Evolutionary conservation across 2,888 invertebrate species (phyloP).

Genomic region (Julus scandinavius): DNA sequence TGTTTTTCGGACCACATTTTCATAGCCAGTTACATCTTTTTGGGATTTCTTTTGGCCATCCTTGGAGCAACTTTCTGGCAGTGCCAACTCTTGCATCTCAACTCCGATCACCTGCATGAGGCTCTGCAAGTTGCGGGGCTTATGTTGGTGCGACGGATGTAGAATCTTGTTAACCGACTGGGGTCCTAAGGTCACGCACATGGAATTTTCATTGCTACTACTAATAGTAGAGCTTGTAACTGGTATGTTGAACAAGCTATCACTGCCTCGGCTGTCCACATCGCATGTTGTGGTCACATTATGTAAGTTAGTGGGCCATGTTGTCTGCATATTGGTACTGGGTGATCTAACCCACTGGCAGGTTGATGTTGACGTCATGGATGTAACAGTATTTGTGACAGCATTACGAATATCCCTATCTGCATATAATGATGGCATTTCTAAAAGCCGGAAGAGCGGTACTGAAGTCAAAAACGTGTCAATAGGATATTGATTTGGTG

Average conservation of each 20-base stretch:
- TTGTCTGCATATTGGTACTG: background rate
- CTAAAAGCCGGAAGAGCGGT: background rate
- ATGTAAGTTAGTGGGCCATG: background rate
- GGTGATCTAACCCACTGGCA: background rate
- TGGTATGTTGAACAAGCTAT: background rate
- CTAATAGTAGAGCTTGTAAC: background rate
- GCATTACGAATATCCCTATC: background rate
- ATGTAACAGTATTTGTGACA: background rate
- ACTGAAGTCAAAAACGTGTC: background rate
- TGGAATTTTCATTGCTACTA: background rate
- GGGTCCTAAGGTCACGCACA: background rate
- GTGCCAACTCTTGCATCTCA: background rate
- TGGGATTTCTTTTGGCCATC: background rate
- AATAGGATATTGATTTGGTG: background rate
- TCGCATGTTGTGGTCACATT: background rate
- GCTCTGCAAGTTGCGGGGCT: conserved; percentile 7
- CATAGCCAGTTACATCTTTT: no score
- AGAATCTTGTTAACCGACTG: background rate
- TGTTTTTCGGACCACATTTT: background rate
- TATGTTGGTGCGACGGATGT: background rate
- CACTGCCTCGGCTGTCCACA: background rate
- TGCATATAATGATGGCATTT: background rate
- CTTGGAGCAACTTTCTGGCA: background rate
- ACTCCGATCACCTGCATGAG: background rate
- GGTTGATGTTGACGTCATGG: background rate